A percentile compares a stretch with the other conserved stretches of the same genome.
Conservation (phyloP, 2,888 invertebrate species). For the Penaeus monodon region DNA sequence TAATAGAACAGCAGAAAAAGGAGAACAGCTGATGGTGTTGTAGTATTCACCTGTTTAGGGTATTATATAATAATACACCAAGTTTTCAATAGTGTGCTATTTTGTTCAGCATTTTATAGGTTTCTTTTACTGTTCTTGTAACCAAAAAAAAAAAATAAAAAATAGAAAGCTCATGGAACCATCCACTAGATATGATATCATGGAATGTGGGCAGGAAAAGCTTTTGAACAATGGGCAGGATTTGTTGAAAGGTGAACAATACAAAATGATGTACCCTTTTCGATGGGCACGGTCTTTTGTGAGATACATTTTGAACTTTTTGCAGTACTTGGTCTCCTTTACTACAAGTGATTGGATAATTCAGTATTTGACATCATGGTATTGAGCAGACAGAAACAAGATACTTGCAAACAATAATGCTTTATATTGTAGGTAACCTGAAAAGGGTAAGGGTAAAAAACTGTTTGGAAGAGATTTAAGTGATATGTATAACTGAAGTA, state of each 20-base stretch:
- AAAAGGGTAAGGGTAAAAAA: not conserved
- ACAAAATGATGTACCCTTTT: slow-evolving; percentile 5
- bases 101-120: slow-evolving; percentile 42
- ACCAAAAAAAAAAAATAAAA: too few species aligned
- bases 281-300: slow-evolving; percentile 38
- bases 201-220: too few species aligned
- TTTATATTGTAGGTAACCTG: not conserved
- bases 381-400: slow-evolving; percentile 12
- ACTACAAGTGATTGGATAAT: slow-evolving; percentile 59
- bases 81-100: slow-evolving; percentile 46
- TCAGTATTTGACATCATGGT: slow-evolving; percentile 56
- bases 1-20: not conserved
- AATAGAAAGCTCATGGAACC: too few species aligned
- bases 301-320: slow-evolving; percentile 36
- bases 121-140: slow-evolving; percentile 24
- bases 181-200: too few species aligned
- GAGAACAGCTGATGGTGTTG: slow-evolving; percentile 6
- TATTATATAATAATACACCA: slow-evolving; percentile 38
- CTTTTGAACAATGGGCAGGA: too few species aligned
- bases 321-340: slow-evolving; percentile 45
- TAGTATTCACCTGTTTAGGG: slow-evolving; percentile 13
- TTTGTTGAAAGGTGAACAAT: not conserved
- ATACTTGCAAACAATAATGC: not conserved
- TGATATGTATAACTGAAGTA: too few species aligned
- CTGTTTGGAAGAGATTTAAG: too few species aligned